A percentile compares a stretch with the other conserved stretches of the same genome.
These are phyloP conservation scores for Axea sp. DNA, from an alignment of 2,888 invertebrate genomes.

Conservation along the genomic window DNA sequence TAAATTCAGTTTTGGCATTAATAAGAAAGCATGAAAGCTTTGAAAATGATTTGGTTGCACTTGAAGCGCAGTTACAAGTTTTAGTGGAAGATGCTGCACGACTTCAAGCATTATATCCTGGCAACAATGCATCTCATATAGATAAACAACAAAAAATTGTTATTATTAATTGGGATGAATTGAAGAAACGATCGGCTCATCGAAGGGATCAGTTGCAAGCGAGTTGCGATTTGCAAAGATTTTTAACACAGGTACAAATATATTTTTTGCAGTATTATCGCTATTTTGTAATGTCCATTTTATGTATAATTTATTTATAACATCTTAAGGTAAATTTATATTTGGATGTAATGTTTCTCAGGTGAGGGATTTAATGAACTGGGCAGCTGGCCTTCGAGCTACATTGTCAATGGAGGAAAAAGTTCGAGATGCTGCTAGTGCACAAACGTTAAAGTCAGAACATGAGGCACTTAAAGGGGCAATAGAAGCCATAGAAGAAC, in stretches of 20 bases:
- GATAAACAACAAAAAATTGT: constrained; percentile 92
- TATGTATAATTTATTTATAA: constrained; percentile 13
- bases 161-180: constrained; percentile 90
- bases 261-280: constrained; percentile 5
- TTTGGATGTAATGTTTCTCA: constrained; percentile 65
- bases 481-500: constrained; percentile 93
- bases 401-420: constrained; percentile 90
- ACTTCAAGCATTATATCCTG: constrained; percentile 92
- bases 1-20: constrained; percentile 91
- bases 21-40: constrained; percentile 94
- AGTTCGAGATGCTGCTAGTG: constrained; percentile 89
- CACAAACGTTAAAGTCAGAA: constrained; percentile 90
- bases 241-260: constrained; percentile 85
- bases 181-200: constrained; percentile 90
- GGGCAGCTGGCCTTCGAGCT: constrained; percentile 90
- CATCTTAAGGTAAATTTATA: neutral
- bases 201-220: constrained; percentile 90
- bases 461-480: constrained; percentile 90
- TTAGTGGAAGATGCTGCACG: constrained; percentile 95
- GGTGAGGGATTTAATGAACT: constrained; percentile 92
- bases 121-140: constrained; percentile 94
- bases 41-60: constrained; percentile 94
- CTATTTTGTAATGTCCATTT: neutral
- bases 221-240: constrained; percentile 93
- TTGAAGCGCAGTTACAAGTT: constrained; percentile 94